Conservation (phyloP, 2,113 vertebrate species). For the Peromyscus californicus region DNA sequence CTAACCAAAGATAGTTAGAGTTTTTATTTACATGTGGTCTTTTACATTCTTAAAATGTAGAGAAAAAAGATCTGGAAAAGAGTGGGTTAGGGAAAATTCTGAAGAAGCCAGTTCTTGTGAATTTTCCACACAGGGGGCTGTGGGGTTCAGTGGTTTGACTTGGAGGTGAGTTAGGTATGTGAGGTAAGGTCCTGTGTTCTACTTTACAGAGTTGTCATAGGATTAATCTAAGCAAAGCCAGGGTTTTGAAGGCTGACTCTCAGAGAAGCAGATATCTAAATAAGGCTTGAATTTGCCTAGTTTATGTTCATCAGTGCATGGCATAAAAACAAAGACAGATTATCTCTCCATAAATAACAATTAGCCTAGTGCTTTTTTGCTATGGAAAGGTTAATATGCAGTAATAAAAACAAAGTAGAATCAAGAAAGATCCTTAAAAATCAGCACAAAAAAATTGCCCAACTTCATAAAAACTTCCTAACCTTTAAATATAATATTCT, state of each 20-base stretch:
- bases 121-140: background rate
- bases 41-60: background rate
- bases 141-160: background rate
- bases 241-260: background rate
- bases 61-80: background rate
- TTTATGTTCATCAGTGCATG: background rate
- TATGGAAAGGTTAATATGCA: background rate
- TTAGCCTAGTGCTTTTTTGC: background rate
- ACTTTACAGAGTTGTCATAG: conserved; percentile 3
- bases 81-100: background rate
- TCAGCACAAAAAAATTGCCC: background rate
- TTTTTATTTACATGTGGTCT: background rate
- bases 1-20: background rate
- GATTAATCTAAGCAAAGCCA: background rate
- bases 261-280: background rate
- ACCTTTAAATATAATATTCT: background rate
- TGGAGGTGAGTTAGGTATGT: background rate
- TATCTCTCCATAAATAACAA: background rate
- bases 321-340: conserved; percentile 31
- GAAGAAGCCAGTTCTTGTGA: background rate
- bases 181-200: background rate
- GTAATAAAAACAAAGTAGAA: background rate
- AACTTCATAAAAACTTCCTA: background rate
- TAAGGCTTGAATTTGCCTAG: background rate
- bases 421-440: background rate